These are phyloP conservation scores for Phoeniculus purpureus DNA, from an alignment of 2,797 vertebrate species.

Conservation along the genomic window DNA sequence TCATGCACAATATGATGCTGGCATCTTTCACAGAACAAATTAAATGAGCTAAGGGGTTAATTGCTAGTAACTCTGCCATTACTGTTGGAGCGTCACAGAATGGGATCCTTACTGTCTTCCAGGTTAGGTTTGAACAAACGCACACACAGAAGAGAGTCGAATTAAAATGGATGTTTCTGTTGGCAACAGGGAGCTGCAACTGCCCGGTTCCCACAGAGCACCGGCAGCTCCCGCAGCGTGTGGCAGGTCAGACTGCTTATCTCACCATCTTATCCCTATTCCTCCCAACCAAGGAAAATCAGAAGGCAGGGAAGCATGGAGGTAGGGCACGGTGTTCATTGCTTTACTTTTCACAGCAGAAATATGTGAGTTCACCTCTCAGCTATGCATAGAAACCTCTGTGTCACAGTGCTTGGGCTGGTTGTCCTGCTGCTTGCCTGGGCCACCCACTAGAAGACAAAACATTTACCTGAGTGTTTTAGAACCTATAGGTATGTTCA, in stretches of 20 bases:
- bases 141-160: not conserved
- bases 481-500: not conserved
- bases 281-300: not conserved
- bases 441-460: not conserved
- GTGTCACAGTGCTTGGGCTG: not conserved
- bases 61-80: slow-evolving; percentile 24
- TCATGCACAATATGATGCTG: not conserved
- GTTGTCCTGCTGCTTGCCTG: not conserved
- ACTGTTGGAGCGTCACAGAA: not conserved
- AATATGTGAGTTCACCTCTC: not conserved
- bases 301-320: not conserved
- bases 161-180: not conserved
- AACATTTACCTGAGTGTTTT: not conserved
- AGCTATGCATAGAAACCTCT: not conserved
- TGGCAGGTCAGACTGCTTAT: not conserved
- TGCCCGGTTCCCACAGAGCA: not conserved
- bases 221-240: not conserved
- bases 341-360: not conserved
- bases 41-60: slow-evolving; percentile 69
- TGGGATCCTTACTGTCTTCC: not conserved
- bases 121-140: not conserved
- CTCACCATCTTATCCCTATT: not conserved
- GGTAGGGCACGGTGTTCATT: not conserved
- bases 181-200: not conserved
- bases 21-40: slow-evolving; percentile 55